phyloP scores from a whole-genome alignment of 2,113 vertebrate species.

The Oenanthe oenanthe region DNA sequence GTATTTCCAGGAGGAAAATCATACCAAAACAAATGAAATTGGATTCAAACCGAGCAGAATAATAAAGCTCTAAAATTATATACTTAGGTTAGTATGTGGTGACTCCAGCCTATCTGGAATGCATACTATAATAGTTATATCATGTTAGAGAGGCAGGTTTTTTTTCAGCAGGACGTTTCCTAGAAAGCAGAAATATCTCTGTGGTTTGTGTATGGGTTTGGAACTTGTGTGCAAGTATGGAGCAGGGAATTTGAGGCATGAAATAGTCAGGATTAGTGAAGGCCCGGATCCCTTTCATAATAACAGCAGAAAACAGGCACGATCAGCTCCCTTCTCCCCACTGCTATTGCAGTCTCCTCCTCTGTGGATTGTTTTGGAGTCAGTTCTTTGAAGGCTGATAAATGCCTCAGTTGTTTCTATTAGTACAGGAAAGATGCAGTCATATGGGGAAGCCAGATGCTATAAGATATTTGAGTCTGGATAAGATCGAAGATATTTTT shows the following conservation, averaged over 20 bases:
- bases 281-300: not conserved
- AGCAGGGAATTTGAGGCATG: constrained; percentile 59
- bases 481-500: constrained; percentile 50
- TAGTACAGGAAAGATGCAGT: constrained; percentile 5
- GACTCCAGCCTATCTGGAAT: constrained; percentile 54
- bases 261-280: constrained; percentile 49
- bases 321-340: not conserved
- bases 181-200: constrained; percentile 47
- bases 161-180: constrained; percentile 31
- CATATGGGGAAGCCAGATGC: constrained; percentile 14
- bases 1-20: constrained; percentile 62
- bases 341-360: not conserved
- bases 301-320: not conserved
- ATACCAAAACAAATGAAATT: constrained; percentile 37
- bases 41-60: constrained; percentile 55
- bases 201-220: constrained; percentile 61
- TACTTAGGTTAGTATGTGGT: constrained; percentile 34
- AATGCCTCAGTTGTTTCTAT: constrained; percentile 25
- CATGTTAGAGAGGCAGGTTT: not conserved
- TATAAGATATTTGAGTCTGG: constrained; percentile 17
- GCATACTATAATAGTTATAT: constrained; percentile 35
- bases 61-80: constrained; percentile 41
- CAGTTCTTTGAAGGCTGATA: not conserved
- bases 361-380: not conserved
- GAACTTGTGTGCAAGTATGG: constrained; percentile 34